These are phyloP conservation scores for Pelochelys cantorii DNA, from an alignment of 2,797 vertebrate genomes.

Conservation along the genomic window DNA sequence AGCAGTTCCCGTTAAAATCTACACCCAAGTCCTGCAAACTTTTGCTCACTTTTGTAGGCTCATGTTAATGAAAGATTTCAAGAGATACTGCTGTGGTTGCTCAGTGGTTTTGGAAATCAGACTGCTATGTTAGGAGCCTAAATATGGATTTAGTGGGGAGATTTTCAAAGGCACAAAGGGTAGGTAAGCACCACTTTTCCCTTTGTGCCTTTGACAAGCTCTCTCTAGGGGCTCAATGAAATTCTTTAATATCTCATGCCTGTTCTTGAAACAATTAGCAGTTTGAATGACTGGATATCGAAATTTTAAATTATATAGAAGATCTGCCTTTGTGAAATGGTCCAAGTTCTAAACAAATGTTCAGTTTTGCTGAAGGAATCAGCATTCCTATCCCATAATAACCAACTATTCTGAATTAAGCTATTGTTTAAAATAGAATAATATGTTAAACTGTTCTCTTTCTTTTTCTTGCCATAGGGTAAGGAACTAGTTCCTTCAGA, in stretches of 20 bases:
- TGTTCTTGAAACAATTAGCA: not conserved
- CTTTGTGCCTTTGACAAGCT: not conserved
- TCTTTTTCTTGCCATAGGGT: not conserved
- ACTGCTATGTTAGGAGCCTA: not conserved
- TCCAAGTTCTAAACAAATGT: not conserved
- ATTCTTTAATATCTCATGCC: not conserved
- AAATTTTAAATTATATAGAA: not conserved
- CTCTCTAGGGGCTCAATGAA: not conserved
- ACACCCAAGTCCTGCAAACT: not conserved
- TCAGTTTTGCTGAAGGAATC: not conserved
- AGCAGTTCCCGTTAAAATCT: accelerated
- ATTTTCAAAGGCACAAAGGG: not conserved
- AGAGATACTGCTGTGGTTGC: not conserved
- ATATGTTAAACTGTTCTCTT: not conserved
- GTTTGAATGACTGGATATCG: not conserved
- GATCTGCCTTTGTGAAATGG: not conserved
- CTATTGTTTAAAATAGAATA: not conserved
- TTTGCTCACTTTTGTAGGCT: not conserved
- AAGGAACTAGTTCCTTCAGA: not conserved
- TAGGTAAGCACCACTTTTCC: too few relatives aligned
- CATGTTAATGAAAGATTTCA: not conserved
- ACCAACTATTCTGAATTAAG: not conserved
- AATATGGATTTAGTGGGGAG: not conserved
- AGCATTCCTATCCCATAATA: not conserved
- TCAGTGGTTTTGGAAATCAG: not conserved